Base-by-base conservation (phyloP, 2,113 vertebrate species). In the Otis tarda region DNA sequence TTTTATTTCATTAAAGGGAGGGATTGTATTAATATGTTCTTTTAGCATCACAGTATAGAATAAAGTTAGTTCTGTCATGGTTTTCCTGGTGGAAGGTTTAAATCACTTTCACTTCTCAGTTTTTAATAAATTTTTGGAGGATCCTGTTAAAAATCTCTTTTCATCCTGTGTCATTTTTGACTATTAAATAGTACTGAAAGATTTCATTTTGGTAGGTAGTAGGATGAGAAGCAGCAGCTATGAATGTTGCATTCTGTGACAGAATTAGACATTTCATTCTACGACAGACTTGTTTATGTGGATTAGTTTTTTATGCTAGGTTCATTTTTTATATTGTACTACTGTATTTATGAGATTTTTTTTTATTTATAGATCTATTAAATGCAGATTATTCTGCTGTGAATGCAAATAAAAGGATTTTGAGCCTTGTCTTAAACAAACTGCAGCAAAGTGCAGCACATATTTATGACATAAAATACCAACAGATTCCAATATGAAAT, bases 211-310 rank as follows among this genome's bases (percentile, higher is more conserved):
- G 25, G 6, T 21, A 25, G n/a, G 14, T 18, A 83, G 41, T 15
- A 60, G 11, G 22, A 41, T 2, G 2, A 75, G 39, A 71, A 75
- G 14, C 0, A 63, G 37, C 15, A 90, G 22, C 39, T 50, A 18
- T 75, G 33, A 57, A n/a, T 64, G 21, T 79, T 50, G 6, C 57
- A 22, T 56, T 37, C 8, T 70, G n/a, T 59, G 23, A 28, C 10
- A 84, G 60, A 75, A n/a, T 43, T 43, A 12, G 2, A 3, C 23
- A 1, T 25, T 69, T 61, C 4, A 41, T 45, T 53, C 56, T 63
- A 3, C 39, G 13, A 25, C 79, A 83, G 10, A 8, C 6, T 35
- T 63, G 16, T 50, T 55, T 45, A 10, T 0, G 0, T 68, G 12
- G 17, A 53, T 83, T 57, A 5, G 3, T 28, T 35, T 43, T n/a